phyloP scores from a whole-genome alignment of 2,113 vertebrate genomes.

The Mionectes macconnelli region DNA sequence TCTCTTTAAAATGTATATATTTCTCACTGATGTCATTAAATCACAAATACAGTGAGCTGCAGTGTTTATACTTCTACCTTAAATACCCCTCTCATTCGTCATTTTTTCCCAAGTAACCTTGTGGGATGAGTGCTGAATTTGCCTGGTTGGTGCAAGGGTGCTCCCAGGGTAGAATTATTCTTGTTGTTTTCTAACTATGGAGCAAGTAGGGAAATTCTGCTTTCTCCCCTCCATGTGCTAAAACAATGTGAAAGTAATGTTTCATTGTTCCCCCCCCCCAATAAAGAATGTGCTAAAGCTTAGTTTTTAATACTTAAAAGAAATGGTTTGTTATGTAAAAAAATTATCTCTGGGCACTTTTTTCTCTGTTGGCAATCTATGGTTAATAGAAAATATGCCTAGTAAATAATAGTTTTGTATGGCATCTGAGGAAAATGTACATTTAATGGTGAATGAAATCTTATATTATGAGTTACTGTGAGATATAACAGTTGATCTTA shows the following conservation, averaged over 20 bases:
- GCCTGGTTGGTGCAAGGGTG: background rate
- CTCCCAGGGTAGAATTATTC: background rate
- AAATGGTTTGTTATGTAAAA: background rate
- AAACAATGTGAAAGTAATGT: background rate
- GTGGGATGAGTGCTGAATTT: background rate
- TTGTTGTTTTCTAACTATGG: background rate
- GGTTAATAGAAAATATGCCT: slow-evolving; percentile 66
- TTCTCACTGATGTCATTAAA: background rate
- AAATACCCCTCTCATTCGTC: background rate
- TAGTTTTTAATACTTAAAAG: background rate
- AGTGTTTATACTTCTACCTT: background rate
- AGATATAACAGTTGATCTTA: slow-evolving; percentile 73
- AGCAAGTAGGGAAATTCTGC: background rate
- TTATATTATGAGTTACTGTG: slow-evolving; percentile 68
- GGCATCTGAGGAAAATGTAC: slow-evolving; percentile 63
- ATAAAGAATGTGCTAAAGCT: background rate
- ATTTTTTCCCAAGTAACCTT: background rate
- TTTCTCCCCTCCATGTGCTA: background rate
- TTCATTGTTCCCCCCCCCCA: background rate
- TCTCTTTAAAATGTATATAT: background rate
- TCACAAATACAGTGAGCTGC: background rate
- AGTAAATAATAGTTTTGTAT: slow-evolving; percentile 59
- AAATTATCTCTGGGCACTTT: slow-evolving; percentile 17
- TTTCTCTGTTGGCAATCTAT: slow-evolving; percentile 42
- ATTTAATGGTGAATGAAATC: slow-evolving; percentile 73